phyloP scores from a whole-genome alignment of 2,113 vertebrate genomes.

The Meriones unguiculatus region DNA sequence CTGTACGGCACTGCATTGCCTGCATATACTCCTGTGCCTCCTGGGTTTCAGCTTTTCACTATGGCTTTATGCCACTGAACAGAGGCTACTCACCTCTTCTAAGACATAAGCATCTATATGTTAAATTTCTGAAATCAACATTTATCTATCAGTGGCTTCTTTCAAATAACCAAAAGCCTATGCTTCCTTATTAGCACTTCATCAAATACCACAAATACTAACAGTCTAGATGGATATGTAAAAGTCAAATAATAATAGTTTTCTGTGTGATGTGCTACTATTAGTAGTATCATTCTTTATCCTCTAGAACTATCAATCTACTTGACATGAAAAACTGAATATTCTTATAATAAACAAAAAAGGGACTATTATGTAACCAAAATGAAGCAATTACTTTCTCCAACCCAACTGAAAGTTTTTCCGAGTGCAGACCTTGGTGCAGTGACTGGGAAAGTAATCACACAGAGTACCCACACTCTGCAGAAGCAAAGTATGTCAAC shows the following conservation, averaged over 20 bases:
- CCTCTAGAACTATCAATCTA: slow-evolving; percentile 71
- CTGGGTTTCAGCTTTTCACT: background rate
- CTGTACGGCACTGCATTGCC: background rate
- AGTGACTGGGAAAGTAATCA: background rate
- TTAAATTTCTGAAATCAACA: slow-evolving; percentile 38
- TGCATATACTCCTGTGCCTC: background rate
- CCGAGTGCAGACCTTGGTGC: background rate
- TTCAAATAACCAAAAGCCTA: background rate
- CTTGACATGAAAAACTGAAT: slow-evolving; percentile 72
- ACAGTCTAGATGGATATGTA: background rate
- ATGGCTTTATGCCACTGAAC: background rate
- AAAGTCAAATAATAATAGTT: background rate
- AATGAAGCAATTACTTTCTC: slow-evolving; percentile 73
- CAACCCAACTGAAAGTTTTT: slow-evolving; percentile 56
- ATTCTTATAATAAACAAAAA: slow-evolving; percentile 72
- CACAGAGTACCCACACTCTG: background rate
- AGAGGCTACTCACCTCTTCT: background rate
- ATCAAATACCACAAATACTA: background rate
- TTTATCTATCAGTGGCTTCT: background rate
- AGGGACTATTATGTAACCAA: slow-evolving; percentile 73
- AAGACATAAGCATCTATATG: background rate
- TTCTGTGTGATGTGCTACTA: slow-evolving; percentile 13
- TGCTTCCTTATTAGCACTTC: background rate
- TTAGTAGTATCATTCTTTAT: slow-evolving; percentile 68
- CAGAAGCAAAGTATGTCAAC: background rate